These are phyloP conservation scores for Trachelipus rathkii DNA, from an alignment of 1,140 invertebrate genomes.

Conservation along the genomic window DNA sequence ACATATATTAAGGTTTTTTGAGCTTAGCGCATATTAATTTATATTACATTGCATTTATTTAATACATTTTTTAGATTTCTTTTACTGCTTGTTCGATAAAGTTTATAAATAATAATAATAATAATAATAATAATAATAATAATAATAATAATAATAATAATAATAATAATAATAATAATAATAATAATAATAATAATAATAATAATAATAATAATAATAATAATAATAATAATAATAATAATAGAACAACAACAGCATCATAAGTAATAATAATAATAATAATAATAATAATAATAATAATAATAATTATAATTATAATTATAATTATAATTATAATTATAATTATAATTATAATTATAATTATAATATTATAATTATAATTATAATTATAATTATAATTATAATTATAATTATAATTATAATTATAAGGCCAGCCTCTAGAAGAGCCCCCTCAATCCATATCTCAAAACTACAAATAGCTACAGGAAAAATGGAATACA, in stretches of 20 bases:
- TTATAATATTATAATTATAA: too few relatives aligned
- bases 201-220: conserved; percentile 6
- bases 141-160: conserved; percentile 13
- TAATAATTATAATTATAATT: neutral
- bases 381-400: too few relatives aligned
- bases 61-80: too few relatives aligned
- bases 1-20: too few relatives aligned
- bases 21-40: too few relatives aligned
- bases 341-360: neutral
- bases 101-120: neutral
- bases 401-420: too few relatives aligned
- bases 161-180: neutral
- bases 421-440: too few relatives aligned
- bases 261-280: neutral
- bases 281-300: conserved; percentile 8
- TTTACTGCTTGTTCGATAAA: neutral
- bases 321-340: conserved; percentile 2
- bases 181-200: conserved; percentile 2
- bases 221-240: neutral
- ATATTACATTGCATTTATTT: too few relatives aligned
- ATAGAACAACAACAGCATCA: neutral
- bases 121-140: neutral
- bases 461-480: too few relatives aligned
- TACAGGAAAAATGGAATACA: too few relatives aligned
- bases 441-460: too few relatives aligned